Conservation (phyloP, 2,797 vertebrate genomes). For the Stomatorhinus walkeri region DNA sequence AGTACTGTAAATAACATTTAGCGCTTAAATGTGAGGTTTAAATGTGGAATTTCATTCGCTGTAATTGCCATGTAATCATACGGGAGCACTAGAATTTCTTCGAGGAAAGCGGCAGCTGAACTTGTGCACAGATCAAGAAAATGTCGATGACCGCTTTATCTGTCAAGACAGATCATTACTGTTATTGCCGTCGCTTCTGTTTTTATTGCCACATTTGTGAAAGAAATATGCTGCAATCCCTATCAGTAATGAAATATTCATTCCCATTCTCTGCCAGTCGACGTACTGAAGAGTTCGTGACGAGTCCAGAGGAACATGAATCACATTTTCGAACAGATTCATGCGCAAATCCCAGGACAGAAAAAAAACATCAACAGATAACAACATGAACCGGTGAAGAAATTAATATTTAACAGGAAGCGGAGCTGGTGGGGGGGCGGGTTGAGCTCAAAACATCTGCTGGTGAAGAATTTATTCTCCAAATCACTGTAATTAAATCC, state of each 20-base stretch:
- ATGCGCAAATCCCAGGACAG: neutral
- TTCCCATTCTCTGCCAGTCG: neutral
- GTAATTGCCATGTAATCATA: constrained; percentile 15
- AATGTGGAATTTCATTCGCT: neutral
- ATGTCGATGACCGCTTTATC: neutral
- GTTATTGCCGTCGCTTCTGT: neutral
- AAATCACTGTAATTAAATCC: constrained; percentile 55
- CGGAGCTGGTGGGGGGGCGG: neutral
- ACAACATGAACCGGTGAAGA: neutral
- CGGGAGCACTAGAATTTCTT: neutral
- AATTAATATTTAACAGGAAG: neutral
- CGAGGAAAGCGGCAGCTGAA: neutral
- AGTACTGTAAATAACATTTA: neutral
- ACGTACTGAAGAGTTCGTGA: neutral
- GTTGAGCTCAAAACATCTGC: constrained; percentile 47
- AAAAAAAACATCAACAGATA: neutral
- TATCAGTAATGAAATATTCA: neutral
- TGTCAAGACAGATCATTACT: neutral
- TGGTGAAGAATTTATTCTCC: constrained; percentile 48
- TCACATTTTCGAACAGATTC: neutral
- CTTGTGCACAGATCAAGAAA: neutral
- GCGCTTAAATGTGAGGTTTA: neutral
- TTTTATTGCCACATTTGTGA: neutral
- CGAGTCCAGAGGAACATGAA: neutral
- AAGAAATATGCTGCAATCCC: neutral